Evolutionary conservation across 2,888 invertebrate genomes (phyloP).

Genomic region (Uloborus plumipes): DNA sequence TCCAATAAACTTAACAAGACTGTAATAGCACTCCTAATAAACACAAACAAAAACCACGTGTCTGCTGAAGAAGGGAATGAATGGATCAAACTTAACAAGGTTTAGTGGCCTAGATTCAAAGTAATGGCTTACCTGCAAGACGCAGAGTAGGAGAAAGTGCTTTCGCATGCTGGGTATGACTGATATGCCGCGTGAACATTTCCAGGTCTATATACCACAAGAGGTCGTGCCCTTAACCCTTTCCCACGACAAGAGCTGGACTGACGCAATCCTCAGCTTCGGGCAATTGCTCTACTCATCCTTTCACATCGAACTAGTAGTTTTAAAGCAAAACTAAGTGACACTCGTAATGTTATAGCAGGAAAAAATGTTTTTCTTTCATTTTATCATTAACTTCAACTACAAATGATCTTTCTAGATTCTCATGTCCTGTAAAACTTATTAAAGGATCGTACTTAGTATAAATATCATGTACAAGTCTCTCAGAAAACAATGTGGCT

Average conservation of each 20-base stretch:
- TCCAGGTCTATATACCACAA: conserved; percentile 43
- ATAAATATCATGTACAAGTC: no score
- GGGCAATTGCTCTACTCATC: conserved; percentile 10
- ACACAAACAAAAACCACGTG: background rate
- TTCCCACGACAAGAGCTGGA: conserved; percentile 33
- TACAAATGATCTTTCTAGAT: no score
- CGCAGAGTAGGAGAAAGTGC: conserved; percentile 36
- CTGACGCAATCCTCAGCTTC: conserved; percentile 30
- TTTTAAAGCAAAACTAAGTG: no score
- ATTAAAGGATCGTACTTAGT: no score
- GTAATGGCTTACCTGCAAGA: conserved; percentile 36
- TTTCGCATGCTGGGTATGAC: conserved; percentile 35
- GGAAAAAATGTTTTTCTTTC: no score
- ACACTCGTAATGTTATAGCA: no score
- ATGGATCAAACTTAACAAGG: background rate
- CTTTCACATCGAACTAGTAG: no score
- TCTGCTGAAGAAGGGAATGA: background rate
- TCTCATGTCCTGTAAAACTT: no score
- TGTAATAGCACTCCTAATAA: background rate
- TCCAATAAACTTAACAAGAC: no score
- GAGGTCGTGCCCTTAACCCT: conserved; percentile 51
- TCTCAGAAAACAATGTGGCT: no score
- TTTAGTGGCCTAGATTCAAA: background rate
- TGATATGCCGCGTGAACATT: conserved; percentile 30
- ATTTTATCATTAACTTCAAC: no score